Evolutionary conservation across 1,140 invertebrate genomes (phyloP).

Genomic region (Delia radicum): DNA sequence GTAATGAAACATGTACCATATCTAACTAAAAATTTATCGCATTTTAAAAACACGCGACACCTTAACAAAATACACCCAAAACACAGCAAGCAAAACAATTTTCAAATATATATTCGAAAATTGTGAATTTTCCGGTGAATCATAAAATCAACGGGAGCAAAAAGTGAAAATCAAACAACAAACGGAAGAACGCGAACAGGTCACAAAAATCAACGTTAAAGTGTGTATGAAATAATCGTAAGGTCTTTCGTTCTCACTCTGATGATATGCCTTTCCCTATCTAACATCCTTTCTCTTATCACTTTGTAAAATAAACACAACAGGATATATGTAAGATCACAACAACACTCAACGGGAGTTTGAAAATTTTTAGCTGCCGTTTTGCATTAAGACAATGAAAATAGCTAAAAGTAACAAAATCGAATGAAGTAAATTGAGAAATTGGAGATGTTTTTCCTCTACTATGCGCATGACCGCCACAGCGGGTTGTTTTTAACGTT

Average conservation of each 20-base stretch:
- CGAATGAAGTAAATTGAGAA: not conserved
- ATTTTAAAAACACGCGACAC: slow-evolving; percentile 40
- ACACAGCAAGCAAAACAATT: slow-evolving; percentile 27
- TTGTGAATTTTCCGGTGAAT: slow-evolving; percentile 20
- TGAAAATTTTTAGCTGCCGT: slow-evolving; percentile 3
- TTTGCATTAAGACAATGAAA: not conserved
- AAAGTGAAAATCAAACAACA: not conserved
- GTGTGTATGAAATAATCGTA: not conserved
- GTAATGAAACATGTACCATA: not conserved
- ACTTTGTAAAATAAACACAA: not conserved
- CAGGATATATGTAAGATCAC: not conserved
- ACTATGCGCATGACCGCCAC: slow-evolving; percentile 7
- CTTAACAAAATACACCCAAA: slow-evolving; percentile 10
- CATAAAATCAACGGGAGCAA: slow-evolving; percentile 11
- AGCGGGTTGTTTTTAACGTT: not conserved
- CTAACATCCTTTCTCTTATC: not conserved
- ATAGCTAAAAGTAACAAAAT: not conserved
- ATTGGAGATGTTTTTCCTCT: not conserved
- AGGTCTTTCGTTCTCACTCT: not conserved
- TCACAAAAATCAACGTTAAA: not conserved
- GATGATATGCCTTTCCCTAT: not conserved
- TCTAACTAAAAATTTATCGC: not conserved
- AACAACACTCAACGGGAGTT: not conserved
- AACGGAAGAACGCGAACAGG: slow-evolving; percentile 15
- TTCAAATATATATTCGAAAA: slow-evolving; percentile 43